Evolutionary conservation across 2,888 invertebrate species (phyloP).

Genomic region (Cheilosia variabilis): DNA sequence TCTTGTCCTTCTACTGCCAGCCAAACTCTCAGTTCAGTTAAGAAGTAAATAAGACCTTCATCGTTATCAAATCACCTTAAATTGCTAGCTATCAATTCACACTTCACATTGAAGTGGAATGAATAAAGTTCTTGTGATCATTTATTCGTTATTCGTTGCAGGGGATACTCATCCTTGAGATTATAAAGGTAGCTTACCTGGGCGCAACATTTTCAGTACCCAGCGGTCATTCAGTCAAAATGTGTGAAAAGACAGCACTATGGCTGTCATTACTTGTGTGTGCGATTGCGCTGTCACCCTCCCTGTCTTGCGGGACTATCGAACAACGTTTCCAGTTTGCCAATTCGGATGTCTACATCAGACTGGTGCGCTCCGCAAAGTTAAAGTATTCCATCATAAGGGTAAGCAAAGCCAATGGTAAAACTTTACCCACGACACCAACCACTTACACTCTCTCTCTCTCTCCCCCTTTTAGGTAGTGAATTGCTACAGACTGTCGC

Average conservation of each 20-base stretch:
- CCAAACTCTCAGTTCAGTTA: not conserved
- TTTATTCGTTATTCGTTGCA: not conserved
- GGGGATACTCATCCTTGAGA: not conserved
- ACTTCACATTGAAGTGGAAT: not conserved
- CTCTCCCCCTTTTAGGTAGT: conserved; percentile 68
- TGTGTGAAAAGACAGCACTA: conserved; percentile 28
- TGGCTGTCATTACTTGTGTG: conserved; percentile 10
- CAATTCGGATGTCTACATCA: conserved; percentile 79
- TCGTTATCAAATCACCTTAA: not conserved
- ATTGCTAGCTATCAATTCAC: not conserved
- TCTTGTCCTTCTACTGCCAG: no score
- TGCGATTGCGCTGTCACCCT: conserved; percentile 17
- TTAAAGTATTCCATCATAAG: conserved; percentile 80
- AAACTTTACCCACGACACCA: not conserved
- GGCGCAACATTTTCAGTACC: not conserved
- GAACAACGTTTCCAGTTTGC: conserved; percentile 79
- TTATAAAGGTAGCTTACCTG: conserved; percentile 42
- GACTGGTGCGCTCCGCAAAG: conserved; percentile 78
- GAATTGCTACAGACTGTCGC: conserved; percentile 78
- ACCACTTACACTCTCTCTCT: not conserved
- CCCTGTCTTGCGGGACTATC: conserved; percentile 77
- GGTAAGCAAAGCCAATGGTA: conserved; percentile 71
- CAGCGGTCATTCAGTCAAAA: conserved; percentile 34
- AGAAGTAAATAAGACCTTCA: conserved; percentile 14
- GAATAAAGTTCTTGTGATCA: not conserved